Percentiles rank a stretch among this genome's conserved stretches.
phyloP scores from a whole-genome alignment of 2,113 vertebrate genomes.

The Daboia siamensis region DNA sequence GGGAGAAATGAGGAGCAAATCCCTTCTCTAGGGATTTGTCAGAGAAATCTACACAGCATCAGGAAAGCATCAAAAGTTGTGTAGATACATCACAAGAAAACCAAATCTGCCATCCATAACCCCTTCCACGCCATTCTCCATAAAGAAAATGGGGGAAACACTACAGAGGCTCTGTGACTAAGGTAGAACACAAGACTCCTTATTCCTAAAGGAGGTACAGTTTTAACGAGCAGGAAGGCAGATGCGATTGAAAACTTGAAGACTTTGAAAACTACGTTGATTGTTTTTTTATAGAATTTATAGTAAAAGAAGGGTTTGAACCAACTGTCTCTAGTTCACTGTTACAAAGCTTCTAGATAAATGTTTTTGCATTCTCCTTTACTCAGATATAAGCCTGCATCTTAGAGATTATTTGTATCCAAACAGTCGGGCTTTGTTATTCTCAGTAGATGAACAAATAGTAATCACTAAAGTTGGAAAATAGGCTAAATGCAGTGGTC shows the following conservation, averaged over 20 bases:
- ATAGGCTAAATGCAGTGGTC: slow-evolving; percentile 24
- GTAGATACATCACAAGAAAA: not conserved
- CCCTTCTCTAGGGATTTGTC: not conserved
- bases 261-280: not conserved
- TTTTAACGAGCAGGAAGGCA: not conserved
- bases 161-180: not conserved
- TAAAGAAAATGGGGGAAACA: not conserved
- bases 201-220: not conserved
- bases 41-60: not conserved
- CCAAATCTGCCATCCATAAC: not conserved
- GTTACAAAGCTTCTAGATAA: not conserved
- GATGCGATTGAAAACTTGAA: not conserved
- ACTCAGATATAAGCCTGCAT: slow-evolving; percentile 22
- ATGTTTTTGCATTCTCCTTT: not conserved
- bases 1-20: not conserved
- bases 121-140: not conserved
- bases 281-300: not conserved
- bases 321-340: not conserved
- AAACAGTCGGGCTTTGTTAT: not conserved
- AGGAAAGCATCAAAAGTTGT: not conserved
- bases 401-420: not conserved
- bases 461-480: not conserved
- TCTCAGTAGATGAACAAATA: slow-evolving; percentile 27
- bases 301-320: not conserved
- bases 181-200: not conserved